These are phyloP conservation scores for Podarcis raffonei DNA, from an alignment of 2,113 vertebrate genomes.

Conservation along the genomic window DNA sequence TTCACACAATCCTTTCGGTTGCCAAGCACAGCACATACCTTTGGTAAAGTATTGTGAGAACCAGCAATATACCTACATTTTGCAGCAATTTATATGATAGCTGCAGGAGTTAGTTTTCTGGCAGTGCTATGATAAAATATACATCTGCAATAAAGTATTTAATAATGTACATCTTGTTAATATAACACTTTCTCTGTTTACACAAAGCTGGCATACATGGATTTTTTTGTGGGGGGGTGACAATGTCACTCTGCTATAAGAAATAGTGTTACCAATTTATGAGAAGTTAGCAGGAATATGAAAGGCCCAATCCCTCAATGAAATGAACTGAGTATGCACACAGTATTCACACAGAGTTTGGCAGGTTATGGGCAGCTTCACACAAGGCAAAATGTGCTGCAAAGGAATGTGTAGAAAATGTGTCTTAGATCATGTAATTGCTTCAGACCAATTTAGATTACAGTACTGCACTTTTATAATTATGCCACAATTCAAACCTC, in stretches of 20 bases:
- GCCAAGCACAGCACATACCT: background rate
- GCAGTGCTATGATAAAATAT: background rate
- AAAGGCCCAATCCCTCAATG: too few relatives aligned
- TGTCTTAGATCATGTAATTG: too few relatives aligned
- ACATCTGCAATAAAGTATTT: background rate
- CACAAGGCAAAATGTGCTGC: too few relatives aligned
- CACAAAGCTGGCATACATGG: background rate
- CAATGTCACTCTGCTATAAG: background rate
- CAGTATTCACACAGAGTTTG: too few relatives aligned
- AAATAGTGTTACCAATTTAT: background rate
- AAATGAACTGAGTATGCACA: too few relatives aligned
- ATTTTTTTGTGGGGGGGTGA: background rate
- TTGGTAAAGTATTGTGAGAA: background rate
- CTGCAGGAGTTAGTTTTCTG: background rate
- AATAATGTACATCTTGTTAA: background rate
- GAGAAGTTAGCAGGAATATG: background rate
- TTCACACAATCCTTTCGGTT: background rate
- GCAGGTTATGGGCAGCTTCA: too few relatives aligned
- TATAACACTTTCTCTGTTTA: background rate
- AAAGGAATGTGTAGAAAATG: too few relatives aligned
- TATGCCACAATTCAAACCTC: background rate
- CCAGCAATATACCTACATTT: background rate
- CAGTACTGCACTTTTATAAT: too few relatives aligned
- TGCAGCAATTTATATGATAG: background rate
- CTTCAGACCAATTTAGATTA: too few relatives aligned